phyloP scores from a whole-genome alignment of 2,113 vertebrate species.

The Porphyrio hochstetteri region DNA sequence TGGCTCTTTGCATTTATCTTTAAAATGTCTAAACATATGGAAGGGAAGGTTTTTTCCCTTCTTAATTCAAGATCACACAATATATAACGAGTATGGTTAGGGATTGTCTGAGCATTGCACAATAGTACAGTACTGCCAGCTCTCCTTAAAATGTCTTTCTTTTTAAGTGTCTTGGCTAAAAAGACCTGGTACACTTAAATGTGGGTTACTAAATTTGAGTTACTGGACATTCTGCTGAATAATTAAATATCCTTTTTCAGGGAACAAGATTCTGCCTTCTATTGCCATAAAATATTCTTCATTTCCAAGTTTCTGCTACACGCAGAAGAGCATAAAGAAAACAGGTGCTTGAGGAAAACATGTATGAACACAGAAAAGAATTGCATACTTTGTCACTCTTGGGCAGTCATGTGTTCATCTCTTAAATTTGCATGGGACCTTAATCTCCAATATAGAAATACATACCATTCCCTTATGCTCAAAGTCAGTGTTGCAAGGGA shows the following conservation, averaged over 20 bases:
- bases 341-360: slow-evolving; percentile 1
- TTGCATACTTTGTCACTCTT: background rate
- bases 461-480: slow-evolving; percentile 10
- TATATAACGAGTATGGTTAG: background rate
- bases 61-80: slow-evolving; percentile 21
- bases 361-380: background rate
- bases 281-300: background rate
- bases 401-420: background rate
- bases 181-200: background rate
- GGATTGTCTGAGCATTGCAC: background rate
- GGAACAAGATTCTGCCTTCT: background rate
- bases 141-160: slow-evolving; percentile 14
- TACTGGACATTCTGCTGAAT: slow-evolving; percentile 5
- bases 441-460: background rate
- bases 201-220: slow-evolving; percentile 16
- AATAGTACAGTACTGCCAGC: background rate
- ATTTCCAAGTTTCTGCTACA: background rate
- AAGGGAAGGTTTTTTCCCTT: slow-evolving; percentile 39
- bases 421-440: slow-evolving; percentile 26
- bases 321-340: background rate
- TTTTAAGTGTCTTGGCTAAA: background rate
- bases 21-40: slow-evolving; percentile 6
- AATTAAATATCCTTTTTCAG: slow-evolving; percentile 2
- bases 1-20: background rate
- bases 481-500: slow-evolving; percentile 34